A percentile compares a stretch with the other conserved stretches of the same genome.
These are phyloP conservation scores for Pangasius macronema DNA, from an alignment of 2,797 vertebrate species.

Conservation along the genomic window DNA sequence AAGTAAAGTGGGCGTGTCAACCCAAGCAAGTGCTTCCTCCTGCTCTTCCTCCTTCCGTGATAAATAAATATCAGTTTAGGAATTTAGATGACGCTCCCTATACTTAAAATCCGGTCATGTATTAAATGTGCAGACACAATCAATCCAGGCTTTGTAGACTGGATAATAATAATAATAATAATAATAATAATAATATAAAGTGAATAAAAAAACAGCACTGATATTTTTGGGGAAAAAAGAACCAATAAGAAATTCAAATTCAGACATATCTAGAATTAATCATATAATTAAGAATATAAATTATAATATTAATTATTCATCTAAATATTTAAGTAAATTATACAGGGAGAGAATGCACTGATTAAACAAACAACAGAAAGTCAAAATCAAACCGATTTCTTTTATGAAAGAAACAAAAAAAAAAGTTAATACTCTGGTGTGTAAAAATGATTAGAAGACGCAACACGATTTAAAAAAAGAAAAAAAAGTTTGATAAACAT, in stretches of 20 bases:
- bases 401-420: not conserved
- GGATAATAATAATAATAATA: not conserved
- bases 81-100: not conserved
- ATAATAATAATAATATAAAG: not conserved
- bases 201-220: not conserved
- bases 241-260: not conserved
- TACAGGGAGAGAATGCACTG: not conserved
- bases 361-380: not conserved
- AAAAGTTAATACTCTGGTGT: too few species aligned
- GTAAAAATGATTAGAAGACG: not conserved
- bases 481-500: not conserved
- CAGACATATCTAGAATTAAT: not conserved
- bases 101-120: not conserved
- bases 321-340: not conserved
- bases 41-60: slow-evolving; percentile 35
- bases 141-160: not conserved
- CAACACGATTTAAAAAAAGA: not conserved
- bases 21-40: slow-evolving; percentile 71
- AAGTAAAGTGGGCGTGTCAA: slow-evolving; percentile 2
- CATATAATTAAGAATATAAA: not conserved
- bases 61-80: not conserved
- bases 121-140: not conserved
- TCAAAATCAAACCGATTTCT: not conserved
- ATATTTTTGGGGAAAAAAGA: not conserved
- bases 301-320: not conserved